Base-by-base conservation (phyloP, 2,797 vertebrate genomes). In the Capromys pilorides region DNA sequence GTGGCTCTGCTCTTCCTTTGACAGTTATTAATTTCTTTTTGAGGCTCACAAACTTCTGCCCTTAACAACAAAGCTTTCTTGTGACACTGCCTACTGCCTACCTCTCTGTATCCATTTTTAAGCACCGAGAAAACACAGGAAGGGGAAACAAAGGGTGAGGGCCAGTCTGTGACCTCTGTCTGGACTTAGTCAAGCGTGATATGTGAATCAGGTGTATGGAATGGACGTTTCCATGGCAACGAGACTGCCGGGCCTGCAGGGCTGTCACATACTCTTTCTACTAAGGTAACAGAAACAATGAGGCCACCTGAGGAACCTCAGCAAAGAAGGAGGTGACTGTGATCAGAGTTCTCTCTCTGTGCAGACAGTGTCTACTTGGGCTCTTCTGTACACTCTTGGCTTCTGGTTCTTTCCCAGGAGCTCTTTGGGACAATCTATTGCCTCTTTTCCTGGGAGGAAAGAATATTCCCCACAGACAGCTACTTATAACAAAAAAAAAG, bases 201-300 rank as follows among this genome's bases (percentile, higher is more conserved):
- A 91, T 83, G 96, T 89, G 97, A 97, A 87, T 67, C 96, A 96
- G 97, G 86, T 94, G 92, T 96, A 96, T 94, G 94, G 97, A 97
- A 95, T 94, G 90, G 88, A 1, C 0, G 97, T 98, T 97, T 95
- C 98, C 96, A 98, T 97, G 96, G 94, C 97, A 97, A 98, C 97
- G 81, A 91, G 94, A 94, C 95, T 36, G 73, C 93, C 22, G 80
- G 95, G 4, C 62, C 95, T 84, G 90, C 19, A 33, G 57, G 85
- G 69, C 81, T 79, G 66, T 85, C 24, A 0, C 75, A 59, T 0
- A 26, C 69, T 62, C 97, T 77, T 69, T 93, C 94, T 64, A 21
- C 61, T 73, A 75, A 94, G 79, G 84, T 82, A 82, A 86, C 0
- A 0, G 3, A 90, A 97, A 96, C 92, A 97, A 91, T 6, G 92